Base-by-base conservation (phyloP, 2,888 invertebrate species). In the Halictus quadricinctus region DNA sequence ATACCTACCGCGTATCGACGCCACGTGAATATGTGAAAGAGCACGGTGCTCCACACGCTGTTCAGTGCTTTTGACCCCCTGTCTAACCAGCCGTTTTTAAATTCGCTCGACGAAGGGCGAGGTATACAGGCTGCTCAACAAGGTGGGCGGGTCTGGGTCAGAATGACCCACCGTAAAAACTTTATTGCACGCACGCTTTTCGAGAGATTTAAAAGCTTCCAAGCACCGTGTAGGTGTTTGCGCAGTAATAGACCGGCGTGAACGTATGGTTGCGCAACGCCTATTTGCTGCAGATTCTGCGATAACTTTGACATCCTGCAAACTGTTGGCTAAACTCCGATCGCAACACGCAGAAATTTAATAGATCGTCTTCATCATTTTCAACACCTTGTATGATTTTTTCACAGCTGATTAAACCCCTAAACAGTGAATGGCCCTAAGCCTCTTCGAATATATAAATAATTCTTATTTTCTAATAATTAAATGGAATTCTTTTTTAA, bases 81-180 rank as follows among this genome's bases (percentile, higher is more conserved):
- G 18, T 79, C 58, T 29, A 66, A 66, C 80, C 43, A 66, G 75
- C 78, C 85, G 60, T 76, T 86, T 85, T 81, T 76, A 78, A 85
- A 85, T 76, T 48, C 74, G 73, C 84, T 80, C 70, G n/a, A 41
- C 48, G 58, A 46, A 66, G 80, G 74, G 50, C 73, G 60, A 69
- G 66, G n/a, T 46, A 0, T 36, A 43, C 25, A n/a, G 15, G 10
- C 66, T 15, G 76, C 77, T 78, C 72, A 64, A 64, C 29, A 29
- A 29, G 29, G 29, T 21, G 25, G 60, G 60, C 60, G 25, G 29
- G 29, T 29, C 18, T 29, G 29, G 64, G 6, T 29, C 64, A 64
- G 25, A 29, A 29, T 64, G 64, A 64, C 29, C 64, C 64, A 64
- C 15, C 15, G 8, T 64, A 64, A 64, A 58, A 18, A 29, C 64